Evolutionary conservation across 2,113 vertebrate species (phyloP), one percentile per base, ranked within the genome.

Genomic region (Penelope pileata): DNA sequence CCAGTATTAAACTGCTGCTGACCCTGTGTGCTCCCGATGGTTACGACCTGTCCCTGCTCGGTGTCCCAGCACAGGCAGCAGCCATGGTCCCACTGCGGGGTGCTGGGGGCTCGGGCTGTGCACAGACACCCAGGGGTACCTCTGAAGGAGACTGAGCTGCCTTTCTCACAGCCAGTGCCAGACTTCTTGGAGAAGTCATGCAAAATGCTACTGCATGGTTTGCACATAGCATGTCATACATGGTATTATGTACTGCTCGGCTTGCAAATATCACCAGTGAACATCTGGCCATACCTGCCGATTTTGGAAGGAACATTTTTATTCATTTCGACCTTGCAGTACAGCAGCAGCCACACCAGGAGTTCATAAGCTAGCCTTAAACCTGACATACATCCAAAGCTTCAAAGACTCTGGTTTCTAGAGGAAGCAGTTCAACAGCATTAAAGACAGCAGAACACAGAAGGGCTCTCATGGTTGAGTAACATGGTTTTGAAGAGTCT

Each of bases 41-140:
- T 11, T 21, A 18, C 18, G 54, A 30, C 7, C 10, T n/a, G 54
- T 6, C 54, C 18, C 54, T 58, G 53, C 59, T 36, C 34, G 9
- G 34, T 16, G 36, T 23, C 34, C 34, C 26, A 16, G 34, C 23
- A 3, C 21, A 12, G 21, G 1, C 18, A 23, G 32, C 19, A 6
- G 9, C 36, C 72, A 5, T 9, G 23, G 29, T 9, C 9, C 51
- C 68, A 6, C 48, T 45, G 12, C 4, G 23, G 5, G 12, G 0
- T 11, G 8, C 3, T 10, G 10, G 2, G 7, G 14, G 7, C n/a
- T 10, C 63, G 1, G 9, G 13, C 34, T 1, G 1, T 2, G 34
- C 2, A 3, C 19, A 7, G 4, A 2, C 1, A 22, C 48, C n/a
- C 0, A 1, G 1, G 43, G 43, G 36, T 6, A 0, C 0, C 2